phyloP scores from a whole-genome alignment of 1,140 invertebrate genomes.

The Eubasilissa regina region DNA sequence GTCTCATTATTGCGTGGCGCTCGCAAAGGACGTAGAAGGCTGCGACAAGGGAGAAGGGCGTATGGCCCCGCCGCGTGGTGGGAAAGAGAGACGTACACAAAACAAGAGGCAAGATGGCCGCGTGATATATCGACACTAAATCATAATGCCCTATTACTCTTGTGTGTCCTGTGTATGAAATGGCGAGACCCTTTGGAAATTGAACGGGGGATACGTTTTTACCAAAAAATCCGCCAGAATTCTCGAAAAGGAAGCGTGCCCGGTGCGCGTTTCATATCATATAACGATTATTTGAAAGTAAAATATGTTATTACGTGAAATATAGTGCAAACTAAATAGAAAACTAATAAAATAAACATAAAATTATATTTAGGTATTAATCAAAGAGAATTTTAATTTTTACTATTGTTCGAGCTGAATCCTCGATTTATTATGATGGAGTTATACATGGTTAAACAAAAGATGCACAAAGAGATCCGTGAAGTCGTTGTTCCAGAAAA shows the following conservation, averaged over 20 bases:
- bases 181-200: constrained; percentile 26
- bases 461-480: no score
- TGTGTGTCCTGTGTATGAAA: constrained; percentile 44
- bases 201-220: constrained; percentile 12
- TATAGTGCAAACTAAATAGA: no score
- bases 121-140: constrained; percentile 60
- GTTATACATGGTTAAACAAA: no score
- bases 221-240: background rate
- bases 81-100: constrained; percentile 36
- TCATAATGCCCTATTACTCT: constrained; percentile 60
- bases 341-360: no score
- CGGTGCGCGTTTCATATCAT: no score
- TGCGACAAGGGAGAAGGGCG: constrained; percentile 15
- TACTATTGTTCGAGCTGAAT: no score
- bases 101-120: constrained; percentile 52
- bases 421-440: no score
- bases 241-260: background rate
- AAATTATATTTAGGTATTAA: no score
- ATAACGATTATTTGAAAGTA: constrained; percentile 10
- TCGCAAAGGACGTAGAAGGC: constrained; percentile 14
- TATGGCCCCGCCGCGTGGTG: background rate
- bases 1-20: constrained; percentile 41
- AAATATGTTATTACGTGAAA: no score
- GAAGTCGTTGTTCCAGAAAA: no score
- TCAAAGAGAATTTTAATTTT: no score